Percentiles rank a stretch among this genome's conserved stretches.
phyloP scores from a whole-genome alignment of 1,140 invertebrate species.

The Drosophila truncata region DNA sequence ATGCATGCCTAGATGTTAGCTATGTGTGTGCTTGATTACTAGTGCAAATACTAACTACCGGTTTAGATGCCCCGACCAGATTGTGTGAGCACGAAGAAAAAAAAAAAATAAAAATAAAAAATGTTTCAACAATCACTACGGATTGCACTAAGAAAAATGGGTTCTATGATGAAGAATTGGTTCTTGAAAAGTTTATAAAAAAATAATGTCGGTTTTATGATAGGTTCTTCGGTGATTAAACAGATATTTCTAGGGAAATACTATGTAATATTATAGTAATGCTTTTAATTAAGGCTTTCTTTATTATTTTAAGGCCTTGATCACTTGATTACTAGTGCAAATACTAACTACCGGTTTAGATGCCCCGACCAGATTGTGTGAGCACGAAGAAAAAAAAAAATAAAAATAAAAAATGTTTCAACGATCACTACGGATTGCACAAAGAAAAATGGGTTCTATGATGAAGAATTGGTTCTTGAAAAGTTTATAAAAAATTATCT shows the following conservation, averaged over 20 bases:
- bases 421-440: constrained; percentile 23
- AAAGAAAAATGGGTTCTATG: constrained; percentile 8
- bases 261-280: not conserved
- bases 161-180: constrained; percentile 2
- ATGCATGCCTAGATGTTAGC: constrained; percentile 80
- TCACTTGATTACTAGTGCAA: constrained; percentile 83
- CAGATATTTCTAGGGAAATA: not conserved
- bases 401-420: constrained; percentile 4
- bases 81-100: constrained; percentile 36
- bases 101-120: constrained; percentile 2
- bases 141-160: constrained; percentile 31
- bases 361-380: constrained; percentile 60
- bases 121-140: constrained; percentile 7
- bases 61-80: constrained; percentile 74
- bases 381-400: constrained; percentile 19
- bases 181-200: not conserved
- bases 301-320: not conserved
- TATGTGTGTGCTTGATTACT: constrained; percentile 77
- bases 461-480: too few relatives aligned
- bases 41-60: constrained; percentile 83
- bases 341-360: constrained; percentile 83
- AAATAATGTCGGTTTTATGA: too few relatives aligned
- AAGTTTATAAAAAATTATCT: too few relatives aligned
- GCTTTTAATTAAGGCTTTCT: not conserved
- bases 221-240: not conserved